Percentiles rank a stretch among this genome's conserved stretches.
Evolutionary conservation across 1,140 invertebrate species (phyloP).

Genomic region (Harpegnathos saltator): DNA sequence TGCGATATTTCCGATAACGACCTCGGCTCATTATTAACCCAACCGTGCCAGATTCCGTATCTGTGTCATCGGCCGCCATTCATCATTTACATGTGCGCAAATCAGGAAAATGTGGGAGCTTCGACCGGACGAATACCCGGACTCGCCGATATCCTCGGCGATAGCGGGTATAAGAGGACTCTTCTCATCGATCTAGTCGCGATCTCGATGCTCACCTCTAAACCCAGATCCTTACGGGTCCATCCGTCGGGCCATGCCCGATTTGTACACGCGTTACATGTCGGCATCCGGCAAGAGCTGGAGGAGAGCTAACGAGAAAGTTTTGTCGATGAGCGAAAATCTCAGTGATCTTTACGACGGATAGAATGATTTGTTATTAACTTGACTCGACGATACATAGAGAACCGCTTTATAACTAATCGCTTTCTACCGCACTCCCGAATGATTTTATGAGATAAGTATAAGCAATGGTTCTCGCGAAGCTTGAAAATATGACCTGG

Average conservation of each 20-base stretch:
- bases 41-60: conserved; percentile 22
- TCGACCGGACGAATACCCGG: not conserved
- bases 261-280: not conserved
- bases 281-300: no score
- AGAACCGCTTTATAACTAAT: not conserved
- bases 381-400: not conserved
- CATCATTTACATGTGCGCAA: conserved; percentile 44
- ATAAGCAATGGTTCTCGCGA: not conserved
- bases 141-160: not conserved
- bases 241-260: not conserved
- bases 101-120: conserved; percentile 33
- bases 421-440: not conserved
- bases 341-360: no score
- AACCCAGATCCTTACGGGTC: conserved; percentile 52
- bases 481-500: conserved; percentile 20
- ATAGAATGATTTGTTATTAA: not conserved
- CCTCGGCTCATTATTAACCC: conserved; percentile 37
- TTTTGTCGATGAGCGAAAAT: no score
- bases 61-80: conserved; percentile 35
- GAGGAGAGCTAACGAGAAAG: no score
- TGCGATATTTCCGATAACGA: conserved; percentile 46
- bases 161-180: conserved; percentile 13
- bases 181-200: conserved; percentile 26
- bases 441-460: not conserved
- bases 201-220: conserved; percentile 47